Evolutionary conservation across 1,140 invertebrate genomes (phyloP).

Genomic region (Drosophila pseudoananassae): DNA sequence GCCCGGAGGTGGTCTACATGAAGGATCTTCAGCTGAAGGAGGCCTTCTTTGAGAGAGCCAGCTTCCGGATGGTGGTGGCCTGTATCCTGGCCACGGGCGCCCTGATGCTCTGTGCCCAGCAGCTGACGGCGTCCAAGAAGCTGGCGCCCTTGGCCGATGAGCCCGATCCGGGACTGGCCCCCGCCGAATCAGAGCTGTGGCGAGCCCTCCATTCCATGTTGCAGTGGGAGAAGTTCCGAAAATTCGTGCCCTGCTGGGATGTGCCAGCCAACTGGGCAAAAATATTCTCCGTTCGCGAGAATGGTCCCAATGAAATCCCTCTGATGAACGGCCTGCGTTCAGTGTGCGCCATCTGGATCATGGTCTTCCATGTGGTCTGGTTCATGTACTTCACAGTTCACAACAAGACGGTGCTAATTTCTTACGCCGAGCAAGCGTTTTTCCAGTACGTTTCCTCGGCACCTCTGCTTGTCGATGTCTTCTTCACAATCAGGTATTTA

Average conservation of each 20-base stretch:
- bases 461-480: conserved; percentile 81
- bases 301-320: conserved; percentile 61
- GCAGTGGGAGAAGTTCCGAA: conserved; percentile 38
- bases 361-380: conserved; percentile 83
- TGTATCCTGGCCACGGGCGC: conserved; percentile 57
- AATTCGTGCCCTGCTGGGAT: conserved; percentile 76
- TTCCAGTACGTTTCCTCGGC: conserved; percentile 83
- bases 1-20: conserved; percentile 75
- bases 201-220: conserved; percentile 51
- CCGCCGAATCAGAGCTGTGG: conserved; percentile 70
- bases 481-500: conserved; percentile 80
- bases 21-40: conserved; percentile 78
- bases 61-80: conserved; percentile 67
- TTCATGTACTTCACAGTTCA: conserved; percentile 82
- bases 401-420: conserved; percentile 77
- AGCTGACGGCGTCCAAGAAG: conserved; percentile 46
- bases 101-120: conserved; percentile 67
- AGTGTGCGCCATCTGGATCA: conserved; percentile 81
- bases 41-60: conserved; percentile 66
- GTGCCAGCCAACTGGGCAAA: conserved; percentile 67
- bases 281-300: conserved; percentile 62
- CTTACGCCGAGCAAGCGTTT: conserved; percentile 76
- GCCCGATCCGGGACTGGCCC: conserved; percentile 35
- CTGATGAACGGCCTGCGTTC: conserved; percentile 80
- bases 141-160: conserved; percentile 2